A percentile compares a stretch with the other conserved stretches of the same genome.
These are phyloP conservation scores for Poecilobothrus nobilitatus DNA, from an alignment of 2,888 invertebrate species.

Conservation along the genomic window DNA sequence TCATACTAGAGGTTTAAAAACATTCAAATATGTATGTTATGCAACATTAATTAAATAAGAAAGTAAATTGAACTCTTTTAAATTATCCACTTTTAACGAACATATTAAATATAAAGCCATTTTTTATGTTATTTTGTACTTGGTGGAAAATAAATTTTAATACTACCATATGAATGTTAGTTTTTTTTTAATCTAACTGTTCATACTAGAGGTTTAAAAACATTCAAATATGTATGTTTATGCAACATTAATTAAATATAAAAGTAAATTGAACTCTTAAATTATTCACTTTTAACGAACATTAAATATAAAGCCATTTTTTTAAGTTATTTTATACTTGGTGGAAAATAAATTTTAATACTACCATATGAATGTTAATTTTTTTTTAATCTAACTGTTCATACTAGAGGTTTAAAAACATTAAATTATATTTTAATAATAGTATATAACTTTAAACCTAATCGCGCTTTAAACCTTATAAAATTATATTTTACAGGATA, in stretches of 20 bases:
- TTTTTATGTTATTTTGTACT: neutral
- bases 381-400: neutral
- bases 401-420: neutral
- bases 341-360: neutral
- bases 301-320: neutral
- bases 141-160: neutral
- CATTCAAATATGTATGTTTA: neutral
- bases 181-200: neutral
- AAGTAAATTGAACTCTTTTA: neutral
- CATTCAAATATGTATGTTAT: neutral
- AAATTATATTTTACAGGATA: slow-evolving; percentile 23
- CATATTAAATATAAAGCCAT: neutral
- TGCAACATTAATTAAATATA: no score
- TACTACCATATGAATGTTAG: slow-evolving; percentile 1
- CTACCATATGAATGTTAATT: neutral
- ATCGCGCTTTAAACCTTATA: no score
- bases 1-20: slow-evolving; percentile 1
- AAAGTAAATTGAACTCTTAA: neutral
- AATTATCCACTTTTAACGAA: neutral
- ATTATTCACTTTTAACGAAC: neutral
- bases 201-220: slow-evolving; percentile 1
- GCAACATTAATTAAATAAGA: no score
- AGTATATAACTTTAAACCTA: no score
- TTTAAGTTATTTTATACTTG: neutral
- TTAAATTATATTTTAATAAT: no score